Evolutionary conservation across 2,113 vertebrate genomes (phyloP), one percentile per base, ranked within the genome.

Genomic region (Festucalex cinctus): DNA sequence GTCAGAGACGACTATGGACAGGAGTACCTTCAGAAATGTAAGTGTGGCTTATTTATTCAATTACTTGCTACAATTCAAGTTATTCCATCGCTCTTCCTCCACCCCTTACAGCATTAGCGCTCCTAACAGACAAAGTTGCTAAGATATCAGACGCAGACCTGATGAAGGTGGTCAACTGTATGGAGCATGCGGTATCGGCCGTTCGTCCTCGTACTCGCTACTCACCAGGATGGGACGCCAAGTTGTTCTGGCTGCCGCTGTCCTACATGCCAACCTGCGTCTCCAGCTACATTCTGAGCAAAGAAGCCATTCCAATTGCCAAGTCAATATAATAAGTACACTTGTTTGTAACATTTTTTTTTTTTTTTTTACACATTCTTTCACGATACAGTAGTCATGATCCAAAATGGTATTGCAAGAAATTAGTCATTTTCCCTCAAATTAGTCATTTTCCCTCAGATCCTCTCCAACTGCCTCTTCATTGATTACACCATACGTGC

Each of bases 201-300:
- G 84, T 89, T 56, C 82, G 87, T 53, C 93, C 94, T 0, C 88
- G 91, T 12, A 92, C 80, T 4, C 83, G 93, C 41, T 97, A 95
- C 48, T 82, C 91, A 0, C 76, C 92, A 0, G 93, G 94, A 64
- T 95, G 93, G 94, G 93, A 95, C 69, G 94, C 93, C 68, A 95
- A 94, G 83, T 32, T 95, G 12, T 84, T 94, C 70, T 93, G 87
- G 88, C 82, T 94, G 57, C 92, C 94, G 1, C 28, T 95, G 44
- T 94, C 92, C 1, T 96, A 93, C 64, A 84, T 92, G 83, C 94
- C 92, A 1, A 77, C 85, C 9, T 86, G 84, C 35, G 13, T 95
- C 14, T 49, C 65, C 12, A 92, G 94, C 59, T 86, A 79, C 51
- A 14, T 93, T 61, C 0, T 94, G 1, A 39, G 68, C 16, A 81